A percentile compares a stretch with the other conserved stretches of the same genome.
These are phyloP conservation scores for Agrotis ipsilon DNA, from an alignment of 2,888 invertebrate genomes.

Conservation along the genomic window DNA sequence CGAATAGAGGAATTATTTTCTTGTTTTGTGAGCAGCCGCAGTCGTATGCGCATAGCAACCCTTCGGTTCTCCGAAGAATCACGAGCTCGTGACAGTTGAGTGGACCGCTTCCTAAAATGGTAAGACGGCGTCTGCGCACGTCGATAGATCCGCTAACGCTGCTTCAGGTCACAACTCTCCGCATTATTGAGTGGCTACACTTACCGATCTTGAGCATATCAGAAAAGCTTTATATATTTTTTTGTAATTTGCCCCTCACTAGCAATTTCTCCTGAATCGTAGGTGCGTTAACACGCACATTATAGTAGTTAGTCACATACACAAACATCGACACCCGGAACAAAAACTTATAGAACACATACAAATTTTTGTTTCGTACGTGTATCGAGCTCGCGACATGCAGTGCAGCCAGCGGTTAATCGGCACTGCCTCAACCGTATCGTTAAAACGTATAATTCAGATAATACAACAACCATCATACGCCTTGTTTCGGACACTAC, in stretches of 20 bases:
- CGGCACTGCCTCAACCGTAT: too few relatives aligned
- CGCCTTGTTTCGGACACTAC: background rate
- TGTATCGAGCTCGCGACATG: too few relatives aligned
- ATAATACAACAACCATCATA: background rate
- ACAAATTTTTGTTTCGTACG: too few relatives aligned
- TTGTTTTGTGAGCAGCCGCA: slow-evolving; percentile 39
- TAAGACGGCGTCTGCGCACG: slow-evolving; percentile 50
- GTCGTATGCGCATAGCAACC: slow-evolving; percentile 43
- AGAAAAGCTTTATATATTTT: background rate
- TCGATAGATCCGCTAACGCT: slow-evolving; percentile 54
- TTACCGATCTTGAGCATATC: background rate
- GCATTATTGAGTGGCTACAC: slow-evolving; percentile 14
- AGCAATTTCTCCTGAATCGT: too few relatives aligned
- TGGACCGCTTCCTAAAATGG: slow-evolving; percentile 60
- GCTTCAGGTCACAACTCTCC: slow-evolving; percentile 40
- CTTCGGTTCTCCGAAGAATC: slow-evolving; percentile 73
- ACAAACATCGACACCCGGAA: too few relatives aligned
- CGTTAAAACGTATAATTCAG: too few relatives aligned
- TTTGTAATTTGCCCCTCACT: too few relatives aligned
- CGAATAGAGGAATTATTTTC: slow-evolving; percentile 53
- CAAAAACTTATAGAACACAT: too few relatives aligned
- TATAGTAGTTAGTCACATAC: too few relatives aligned
- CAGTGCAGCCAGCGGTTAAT: too few relatives aligned
- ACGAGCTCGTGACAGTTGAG: slow-evolving; percentile 58
- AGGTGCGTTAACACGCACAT: too few relatives aligned